These are phyloP conservation scores for Notamacropus eugenii DNA, from an alignment of 2,797 vertebrate genomes.

Conservation along the genomic window DNA sequence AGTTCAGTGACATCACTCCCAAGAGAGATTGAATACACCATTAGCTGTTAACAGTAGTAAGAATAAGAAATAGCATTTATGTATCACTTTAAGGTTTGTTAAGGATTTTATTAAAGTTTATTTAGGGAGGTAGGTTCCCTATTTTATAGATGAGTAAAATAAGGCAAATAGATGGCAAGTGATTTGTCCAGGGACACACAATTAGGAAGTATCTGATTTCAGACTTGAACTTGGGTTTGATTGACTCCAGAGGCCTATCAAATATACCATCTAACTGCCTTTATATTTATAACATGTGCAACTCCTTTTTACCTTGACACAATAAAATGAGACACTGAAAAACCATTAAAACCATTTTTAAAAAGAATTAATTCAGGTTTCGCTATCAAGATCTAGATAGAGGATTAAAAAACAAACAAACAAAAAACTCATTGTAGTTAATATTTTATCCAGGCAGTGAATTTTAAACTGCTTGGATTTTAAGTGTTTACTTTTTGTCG, in stretches of 20 bases:
- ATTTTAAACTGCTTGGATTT: slow-evolving; percentile 33
- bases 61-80: not conserved
- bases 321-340: too few relatives aligned
- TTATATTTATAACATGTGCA: too few relatives aligned
- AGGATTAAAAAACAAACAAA: not conserved
- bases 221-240: too few relatives aligned
- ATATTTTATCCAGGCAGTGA: not conserved
- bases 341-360: too few relatives aligned
- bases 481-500: slow-evolving; percentile 8
- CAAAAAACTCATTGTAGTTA: not conserved
- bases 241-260: too few relatives aligned
- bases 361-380: too few relatives aligned
- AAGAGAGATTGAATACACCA: not conserved
- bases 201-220: too few relatives aligned
- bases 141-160: not conserved
- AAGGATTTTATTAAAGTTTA: not conserved
- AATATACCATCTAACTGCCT: too few relatives aligned
- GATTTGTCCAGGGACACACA: not conserved
- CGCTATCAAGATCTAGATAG: not conserved
- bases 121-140: not conserved
- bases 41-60: not conserved
- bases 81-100: not conserved
- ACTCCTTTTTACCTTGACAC: too few relatives aligned
- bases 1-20: slow-evolving; percentile 41
- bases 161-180: not conserved